These are phyloP conservation scores for Thaumetopoea pityocampa DNA, from an alignment of 1,140 invertebrate genomes.

Conservation along the genomic window DNA sequence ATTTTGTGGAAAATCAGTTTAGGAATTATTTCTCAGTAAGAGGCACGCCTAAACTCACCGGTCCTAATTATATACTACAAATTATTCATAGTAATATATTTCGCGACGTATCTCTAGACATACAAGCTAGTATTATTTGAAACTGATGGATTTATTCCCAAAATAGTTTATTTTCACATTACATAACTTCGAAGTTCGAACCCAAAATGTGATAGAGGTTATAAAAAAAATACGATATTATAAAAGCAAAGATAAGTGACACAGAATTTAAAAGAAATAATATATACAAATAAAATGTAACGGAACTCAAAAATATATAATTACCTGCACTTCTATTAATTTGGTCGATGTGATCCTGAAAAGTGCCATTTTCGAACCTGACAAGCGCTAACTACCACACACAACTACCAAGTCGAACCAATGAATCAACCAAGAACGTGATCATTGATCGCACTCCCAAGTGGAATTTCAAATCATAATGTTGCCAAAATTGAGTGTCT, in stretches of 20 bases:
- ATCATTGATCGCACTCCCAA: conserved; percentile 55
- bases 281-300: conserved; percentile 18
- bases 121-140: neutral
- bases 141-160: conserved; percentile 8
- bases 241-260: conserved; percentile 1
- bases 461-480: conserved; percentile 24
- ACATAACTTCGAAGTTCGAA: conserved; percentile 58
- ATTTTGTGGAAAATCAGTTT: too few relatives aligned
- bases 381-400: conserved; percentile 51
- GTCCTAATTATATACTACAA: too few relatives aligned
- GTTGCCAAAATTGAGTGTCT: conserved; percentile 19
- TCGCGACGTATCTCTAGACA: too few relatives aligned
- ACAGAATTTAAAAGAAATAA: conserved; percentile 4
- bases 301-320: too few relatives aligned
- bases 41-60: too few relatives aligned
- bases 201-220: conserved; percentile 56
- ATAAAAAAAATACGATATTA: conserved; percentile 27
- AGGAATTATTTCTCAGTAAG: too few relatives aligned
- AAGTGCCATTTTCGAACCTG: conserved; percentile 62
- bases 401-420: too few relatives aligned
- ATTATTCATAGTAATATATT: too few relatives aligned
- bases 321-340: conserved; percentile 63
- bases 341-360: conserved; percentile 60
- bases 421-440: conserved; percentile 34
- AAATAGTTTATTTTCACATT: conserved; percentile 44